A percentile compares a stretch with the other conserved stretches of the same genome.
phyloP scores from a whole-genome alignment of 2,888 invertebrate species.

The Acrobasis consociella region DNA sequence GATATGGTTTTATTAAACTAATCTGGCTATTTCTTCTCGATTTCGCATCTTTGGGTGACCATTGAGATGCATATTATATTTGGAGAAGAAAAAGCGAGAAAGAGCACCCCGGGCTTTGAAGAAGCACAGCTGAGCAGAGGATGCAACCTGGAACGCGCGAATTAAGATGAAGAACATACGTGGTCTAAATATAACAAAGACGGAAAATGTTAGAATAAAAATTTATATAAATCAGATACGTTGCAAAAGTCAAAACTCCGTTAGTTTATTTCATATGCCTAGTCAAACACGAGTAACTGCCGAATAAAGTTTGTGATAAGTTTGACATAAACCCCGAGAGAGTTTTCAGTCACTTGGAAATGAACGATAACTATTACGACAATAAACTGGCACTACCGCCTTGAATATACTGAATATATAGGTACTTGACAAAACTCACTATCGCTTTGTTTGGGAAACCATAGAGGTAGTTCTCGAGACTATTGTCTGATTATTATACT shows the following conservation, averaged over 20 bases:
- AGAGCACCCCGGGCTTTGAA: too few relatives aligned
- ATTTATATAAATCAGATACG: too few relatives aligned
- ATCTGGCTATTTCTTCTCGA: too few relatives aligned
- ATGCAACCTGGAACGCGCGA: too few relatives aligned
- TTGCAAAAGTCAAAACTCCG: background rate
- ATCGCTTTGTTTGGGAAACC: background rate
- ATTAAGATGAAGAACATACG: too few relatives aligned
- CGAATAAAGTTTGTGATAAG: background rate
- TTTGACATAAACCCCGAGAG: background rate
- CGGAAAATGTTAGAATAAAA: too few relatives aligned
- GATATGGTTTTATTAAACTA: too few relatives aligned
- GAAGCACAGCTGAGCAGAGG: too few relatives aligned
- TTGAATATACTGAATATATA: background rate
- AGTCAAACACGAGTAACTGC: background rate
- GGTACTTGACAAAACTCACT: background rate
- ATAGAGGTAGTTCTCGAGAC: background rate
- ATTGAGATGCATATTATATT: too few relatives aligned
- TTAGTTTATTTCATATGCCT: background rate
- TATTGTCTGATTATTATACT: background rate
- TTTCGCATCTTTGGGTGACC: too few relatives aligned
- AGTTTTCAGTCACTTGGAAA: conserved; percentile 17
- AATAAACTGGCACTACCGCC: background rate
- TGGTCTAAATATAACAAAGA: too few relatives aligned
- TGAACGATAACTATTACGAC: conserved; percentile 20
- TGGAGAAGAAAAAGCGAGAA: too few relatives aligned